These are phyloP conservation scores for Lepilemur septentrionalis DNA, from an alignment of 2,797 vertebrate genomes.

Conservation along the genomic window DNA sequence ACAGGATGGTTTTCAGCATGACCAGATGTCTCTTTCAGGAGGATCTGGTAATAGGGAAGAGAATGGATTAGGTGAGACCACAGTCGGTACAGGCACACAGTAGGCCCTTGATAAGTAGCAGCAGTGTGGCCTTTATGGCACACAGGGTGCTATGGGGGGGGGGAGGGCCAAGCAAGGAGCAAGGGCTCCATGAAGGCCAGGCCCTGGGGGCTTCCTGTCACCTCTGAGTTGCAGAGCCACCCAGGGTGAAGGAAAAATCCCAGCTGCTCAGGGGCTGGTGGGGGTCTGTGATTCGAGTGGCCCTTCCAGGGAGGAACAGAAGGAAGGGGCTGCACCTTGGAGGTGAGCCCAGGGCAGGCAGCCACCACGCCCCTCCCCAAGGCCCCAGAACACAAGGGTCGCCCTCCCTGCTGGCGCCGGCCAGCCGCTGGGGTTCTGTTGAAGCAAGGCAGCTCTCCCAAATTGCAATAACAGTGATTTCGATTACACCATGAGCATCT, in stretches of 20 bases:
- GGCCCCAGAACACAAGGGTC: background rate
- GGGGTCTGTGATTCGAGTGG: rapidly evolving
- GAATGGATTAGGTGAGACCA: background rate
- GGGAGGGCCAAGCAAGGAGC: rapidly evolving
- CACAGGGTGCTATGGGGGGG: rapidly evolving
- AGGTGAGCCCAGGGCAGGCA: rapidly evolving
- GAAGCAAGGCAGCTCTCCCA: background rate
- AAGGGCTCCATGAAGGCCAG: background rate
- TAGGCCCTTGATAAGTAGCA: background rate
- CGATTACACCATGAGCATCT: constrained; percentile 10
- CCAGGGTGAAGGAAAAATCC: background rate
- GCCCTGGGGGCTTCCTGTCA: too few relatives aligned
- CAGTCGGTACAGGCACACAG: rapidly evolving
- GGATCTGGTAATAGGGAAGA: background rate
- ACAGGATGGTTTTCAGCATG: background rate
- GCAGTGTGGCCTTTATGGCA: background rate
- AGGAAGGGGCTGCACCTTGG: too few relatives aligned
- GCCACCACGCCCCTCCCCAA: background rate
- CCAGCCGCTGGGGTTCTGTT: background rate
- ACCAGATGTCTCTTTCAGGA: background rate
- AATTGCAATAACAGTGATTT: constrained; percentile 43
- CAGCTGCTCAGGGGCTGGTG: background rate
- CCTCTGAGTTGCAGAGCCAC: background rate
- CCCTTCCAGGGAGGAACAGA: background rate
- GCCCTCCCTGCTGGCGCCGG: background rate